Evolutionary conservation across 2,113 vertebrate genomes (phyloP), one percentile per base, ranked within the genome.

Genomic region (Cranoglanis bouderius): DNA sequence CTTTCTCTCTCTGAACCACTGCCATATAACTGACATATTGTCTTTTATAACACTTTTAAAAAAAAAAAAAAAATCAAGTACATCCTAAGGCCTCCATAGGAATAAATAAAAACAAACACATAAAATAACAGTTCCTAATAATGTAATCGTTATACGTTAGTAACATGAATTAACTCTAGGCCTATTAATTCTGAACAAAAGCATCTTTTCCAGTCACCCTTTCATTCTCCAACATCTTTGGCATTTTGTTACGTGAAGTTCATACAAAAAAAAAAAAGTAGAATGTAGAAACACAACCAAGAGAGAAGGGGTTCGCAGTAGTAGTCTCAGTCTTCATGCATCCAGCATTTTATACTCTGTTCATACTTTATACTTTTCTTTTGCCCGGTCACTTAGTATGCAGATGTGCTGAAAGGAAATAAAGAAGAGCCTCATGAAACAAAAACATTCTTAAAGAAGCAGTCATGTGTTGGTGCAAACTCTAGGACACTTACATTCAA

Each of bases 331-430:
- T 93, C 90, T 91, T 91, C 29, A 90, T 82, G 85, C 89, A 82
- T 89, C 84, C 91, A 19, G 84, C 63, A 14, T 61, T 88, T 88
- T 38, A 13, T 88, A 70, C 61, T 85, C 75, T 12, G 13, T 70
- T 96, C 92, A 96, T 85, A 95, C 93, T 91, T 90, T 95, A 91
- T 96, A 96, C 91, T 96, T 96, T 90, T 96, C 95, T 92, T 95
- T 96, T 67, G 95, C 96, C 77, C 90, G 85, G 59, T 96, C 96
- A 21, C 94, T 96, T 82, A 96, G 86, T 87, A 95, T 92, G 86
- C 96, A 96, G 93, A 96, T 96, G 92, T 96, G 96, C 96, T 90
- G 63, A 78, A 21, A 85, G 57, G 67, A 26, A 38, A 57, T 35
- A 43, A 57, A 40, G n/a, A 86, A 18, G 19, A 3, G 3, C 35